Evolutionary conservation across 2,888 invertebrate species (phyloP).

Genomic region (Tipula confusa): DNA sequence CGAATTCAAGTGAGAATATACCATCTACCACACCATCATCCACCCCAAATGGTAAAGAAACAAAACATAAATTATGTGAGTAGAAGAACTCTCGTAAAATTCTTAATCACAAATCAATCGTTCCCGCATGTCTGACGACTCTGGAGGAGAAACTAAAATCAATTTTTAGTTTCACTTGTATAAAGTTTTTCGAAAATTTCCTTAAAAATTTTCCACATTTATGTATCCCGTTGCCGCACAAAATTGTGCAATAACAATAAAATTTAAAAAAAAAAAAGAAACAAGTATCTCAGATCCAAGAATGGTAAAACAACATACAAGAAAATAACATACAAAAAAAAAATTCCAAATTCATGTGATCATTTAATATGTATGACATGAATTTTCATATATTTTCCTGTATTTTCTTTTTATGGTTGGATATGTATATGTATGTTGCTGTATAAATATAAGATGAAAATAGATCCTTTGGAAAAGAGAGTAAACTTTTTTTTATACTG

Average conservation of each 20-base stretch:
- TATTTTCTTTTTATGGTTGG: neutral
- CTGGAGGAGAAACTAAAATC: neutral
- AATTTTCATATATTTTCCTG: slow-evolving; percentile 30
- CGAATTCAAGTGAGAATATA: slow-evolving; percentile 27
- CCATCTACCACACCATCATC: neutral
- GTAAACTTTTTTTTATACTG: neutral
- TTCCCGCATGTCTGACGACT: neutral
- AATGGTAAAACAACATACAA: neutral
- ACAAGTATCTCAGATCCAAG: neutral
- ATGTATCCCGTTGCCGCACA: neutral
- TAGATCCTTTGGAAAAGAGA: neutral
- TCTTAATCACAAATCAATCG: neutral
- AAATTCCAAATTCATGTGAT: slow-evolving; percentile 34
- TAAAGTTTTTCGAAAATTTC: neutral
- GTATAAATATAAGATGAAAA: neutral
- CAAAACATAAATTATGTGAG: neutral
- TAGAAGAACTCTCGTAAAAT: no score
- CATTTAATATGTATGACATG: slow-evolving; percentile 34
- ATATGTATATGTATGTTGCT: neutral
- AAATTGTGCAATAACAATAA: slow-evolving; percentile 6
- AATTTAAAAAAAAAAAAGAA: neutral
- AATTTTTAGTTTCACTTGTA: neutral
- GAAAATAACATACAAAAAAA: slow-evolving; percentile 29
- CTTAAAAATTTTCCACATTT: neutral
- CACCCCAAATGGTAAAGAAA: neutral